These are phyloP conservation scores for Lycaon pictus DNA, from an alignment of 2,113 vertebrate species.

Conservation along the genomic window DNA sequence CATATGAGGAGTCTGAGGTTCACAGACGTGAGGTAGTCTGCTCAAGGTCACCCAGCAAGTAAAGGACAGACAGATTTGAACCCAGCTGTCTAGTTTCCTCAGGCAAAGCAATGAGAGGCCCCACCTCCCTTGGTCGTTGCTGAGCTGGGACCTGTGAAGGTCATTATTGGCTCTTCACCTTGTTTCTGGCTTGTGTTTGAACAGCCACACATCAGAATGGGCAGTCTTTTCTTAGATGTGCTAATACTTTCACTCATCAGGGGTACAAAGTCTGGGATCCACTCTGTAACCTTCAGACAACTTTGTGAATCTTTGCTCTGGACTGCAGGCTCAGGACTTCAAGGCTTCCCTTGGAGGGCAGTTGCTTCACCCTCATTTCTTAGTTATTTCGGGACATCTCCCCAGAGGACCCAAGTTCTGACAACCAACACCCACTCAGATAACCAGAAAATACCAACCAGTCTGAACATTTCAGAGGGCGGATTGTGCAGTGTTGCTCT, in stretches of 20 bases:
- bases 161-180: neutral
- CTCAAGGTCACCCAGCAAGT: neutral
- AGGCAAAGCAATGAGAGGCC: neutral
- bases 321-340: neutral
- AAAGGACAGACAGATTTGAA: neutral
- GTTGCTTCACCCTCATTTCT: neutral
- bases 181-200: neutral
- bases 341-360: neutral
- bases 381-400: neutral
- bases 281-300: neutral
- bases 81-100: neutral
- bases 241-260: neutral
- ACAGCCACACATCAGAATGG: neutral
- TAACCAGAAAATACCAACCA: slow-evolving; percentile 27
- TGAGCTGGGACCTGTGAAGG: neutral
- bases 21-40: neutral
- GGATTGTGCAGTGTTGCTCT: slow-evolving; percentile 30
- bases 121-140: neutral
- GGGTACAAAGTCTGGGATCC: neutral
- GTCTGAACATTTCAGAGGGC: slow-evolving; percentile 15
- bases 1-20: neutral
- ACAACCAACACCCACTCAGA: slow-evolving; percentile 63
- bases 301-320: neutral
- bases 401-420: neutral
- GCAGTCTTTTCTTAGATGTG: neutral